phyloP scores from a whole-genome alignment of 2,113 vertebrate species.

The Muntiacus reevesi region DNA sequence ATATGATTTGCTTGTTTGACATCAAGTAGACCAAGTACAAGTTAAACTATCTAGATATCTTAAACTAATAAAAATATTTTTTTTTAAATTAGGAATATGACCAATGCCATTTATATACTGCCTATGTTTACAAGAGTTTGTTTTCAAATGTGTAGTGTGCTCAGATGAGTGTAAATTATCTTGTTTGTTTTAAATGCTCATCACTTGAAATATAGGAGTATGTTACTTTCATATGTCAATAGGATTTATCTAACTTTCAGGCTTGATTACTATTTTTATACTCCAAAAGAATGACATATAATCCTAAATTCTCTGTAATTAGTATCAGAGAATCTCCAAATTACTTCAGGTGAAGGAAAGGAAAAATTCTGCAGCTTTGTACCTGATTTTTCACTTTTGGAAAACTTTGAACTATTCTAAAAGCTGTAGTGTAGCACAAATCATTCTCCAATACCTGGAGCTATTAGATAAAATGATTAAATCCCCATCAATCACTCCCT shows the following conservation, averaged over 20 bases:
- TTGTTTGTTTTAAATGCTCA: background rate
- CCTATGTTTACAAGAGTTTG: background rate
- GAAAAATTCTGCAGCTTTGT: background rate
- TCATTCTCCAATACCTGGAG: background rate
- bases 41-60: background rate
- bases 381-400: background rate
- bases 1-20: background rate
- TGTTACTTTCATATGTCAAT: background rate
- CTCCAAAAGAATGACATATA: background rate
- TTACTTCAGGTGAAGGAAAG: background rate
- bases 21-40: background rate
- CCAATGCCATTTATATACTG: background rate
- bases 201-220: background rate
- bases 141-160: background rate
- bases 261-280: background rate
- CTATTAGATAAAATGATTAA: conserved; percentile 54
- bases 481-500: conserved; percentile 49
- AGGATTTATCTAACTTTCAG: background rate
- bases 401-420: background rate
- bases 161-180: background rate
- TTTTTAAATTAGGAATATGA: background rate
- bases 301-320: background rate
- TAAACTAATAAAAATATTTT: background rate
- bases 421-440: background rate
- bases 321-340: background rate